Conservation (phyloP, 2,888 invertebrate genomes). For the Nemotelus pantherinus region DNA sequence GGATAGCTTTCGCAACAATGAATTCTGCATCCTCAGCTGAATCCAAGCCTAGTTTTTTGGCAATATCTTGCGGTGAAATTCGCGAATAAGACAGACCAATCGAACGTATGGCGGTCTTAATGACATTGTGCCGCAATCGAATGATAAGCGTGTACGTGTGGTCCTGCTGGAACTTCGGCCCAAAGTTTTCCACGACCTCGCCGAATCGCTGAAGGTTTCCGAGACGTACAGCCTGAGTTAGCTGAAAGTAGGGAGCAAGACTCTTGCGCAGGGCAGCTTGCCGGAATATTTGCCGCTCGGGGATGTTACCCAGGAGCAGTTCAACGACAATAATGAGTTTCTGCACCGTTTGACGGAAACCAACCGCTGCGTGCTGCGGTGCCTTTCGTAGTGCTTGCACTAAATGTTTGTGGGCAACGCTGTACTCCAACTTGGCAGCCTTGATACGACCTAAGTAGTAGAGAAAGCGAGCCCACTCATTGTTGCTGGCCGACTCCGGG, state of each 20-base stretch:
- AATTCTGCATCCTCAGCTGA: conserved; percentile 98
- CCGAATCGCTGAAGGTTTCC: conserved; percentile 95
- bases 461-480: conserved; percentile 97
- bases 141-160: conserved; percentile 96
- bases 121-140: conserved; percentile 96
- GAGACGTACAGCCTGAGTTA: conserved; percentile 95
- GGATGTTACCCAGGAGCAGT: conserved; percentile 94
- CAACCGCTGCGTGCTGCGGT: conserved; percentile 97
- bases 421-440: conserved; percentile 97
- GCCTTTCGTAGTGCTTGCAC: conserved; percentile 96
- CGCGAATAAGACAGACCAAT: conserved; percentile 96
- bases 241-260: conserved; percentile 93
- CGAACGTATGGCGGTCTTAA: conserved; percentile 96
- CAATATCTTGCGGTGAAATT: conserved; percentile 95
- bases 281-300: conserved; percentile 94
- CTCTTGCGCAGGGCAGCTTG: conserved; percentile 89
- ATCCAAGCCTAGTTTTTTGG: conserved; percentile 91
- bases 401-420: conserved; percentile 95
- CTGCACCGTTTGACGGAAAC: conserved; percentile 97
- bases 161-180: conserved; percentile 90
- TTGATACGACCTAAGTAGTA: conserved; percentile 98
- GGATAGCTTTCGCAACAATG: conserved; percentile 96
- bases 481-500: conserved; percentile 97
- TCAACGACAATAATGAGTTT: conserved; percentile 96
- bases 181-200: conserved; percentile 90